Percentiles rank a stretch among this genome's conserved stretches.
phyloP scores from a whole-genome alignment of 2,797 vertebrate species.

The Holocentrus rufus region DNA sequence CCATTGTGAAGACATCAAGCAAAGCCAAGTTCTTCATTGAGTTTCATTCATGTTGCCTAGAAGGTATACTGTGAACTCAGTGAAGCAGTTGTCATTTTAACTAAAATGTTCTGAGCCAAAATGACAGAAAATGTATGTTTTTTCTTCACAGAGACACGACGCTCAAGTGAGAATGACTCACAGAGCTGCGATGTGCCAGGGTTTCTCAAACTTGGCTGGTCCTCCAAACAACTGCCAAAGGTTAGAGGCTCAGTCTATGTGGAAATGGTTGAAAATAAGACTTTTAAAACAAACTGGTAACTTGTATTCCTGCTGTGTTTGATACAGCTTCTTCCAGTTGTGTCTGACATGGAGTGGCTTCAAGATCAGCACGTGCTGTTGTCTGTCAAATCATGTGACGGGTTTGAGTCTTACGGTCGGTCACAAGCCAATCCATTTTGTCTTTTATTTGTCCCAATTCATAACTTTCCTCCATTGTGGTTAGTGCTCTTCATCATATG shows the following conservation, averaged over 20 bases:
- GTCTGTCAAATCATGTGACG: conserved; percentile 87
- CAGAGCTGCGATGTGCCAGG: conserved; percentile 84
- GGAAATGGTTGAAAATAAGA: neutral
- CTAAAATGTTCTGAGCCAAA: neutral
- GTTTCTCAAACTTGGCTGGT: conserved; percentile 87
- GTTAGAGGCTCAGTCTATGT: conserved; percentile 56
- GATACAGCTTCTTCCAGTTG: conserved; percentile 80
- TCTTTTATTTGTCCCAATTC: neutral
- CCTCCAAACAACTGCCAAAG: conserved; percentile 86
- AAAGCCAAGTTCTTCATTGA: conserved; percentile 87
- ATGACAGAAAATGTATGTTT: neutral
- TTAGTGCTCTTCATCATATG: neutral
- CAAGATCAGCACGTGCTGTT: conserved; percentile 85
- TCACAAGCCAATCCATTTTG: conserved; percentile 22
- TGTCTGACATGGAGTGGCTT: conserved; percentile 83
- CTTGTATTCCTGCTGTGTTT: conserved; percentile 26
- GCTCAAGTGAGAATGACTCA: conserved; percentile 84
- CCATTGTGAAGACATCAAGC: conserved; percentile 87
- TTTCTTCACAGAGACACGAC: conserved; percentile 78
- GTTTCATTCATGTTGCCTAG: conserved; percentile 83
- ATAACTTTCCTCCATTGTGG: neutral
- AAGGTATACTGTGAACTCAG: conserved; percentile 72
- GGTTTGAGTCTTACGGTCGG: conserved; percentile 87
- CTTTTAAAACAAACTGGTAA: conserved; percentile 2
- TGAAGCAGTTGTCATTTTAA: neutral